phyloP scores from a whole-genome alignment of 1,140 invertebrate genomes.

The Musca domestica region DNA sequence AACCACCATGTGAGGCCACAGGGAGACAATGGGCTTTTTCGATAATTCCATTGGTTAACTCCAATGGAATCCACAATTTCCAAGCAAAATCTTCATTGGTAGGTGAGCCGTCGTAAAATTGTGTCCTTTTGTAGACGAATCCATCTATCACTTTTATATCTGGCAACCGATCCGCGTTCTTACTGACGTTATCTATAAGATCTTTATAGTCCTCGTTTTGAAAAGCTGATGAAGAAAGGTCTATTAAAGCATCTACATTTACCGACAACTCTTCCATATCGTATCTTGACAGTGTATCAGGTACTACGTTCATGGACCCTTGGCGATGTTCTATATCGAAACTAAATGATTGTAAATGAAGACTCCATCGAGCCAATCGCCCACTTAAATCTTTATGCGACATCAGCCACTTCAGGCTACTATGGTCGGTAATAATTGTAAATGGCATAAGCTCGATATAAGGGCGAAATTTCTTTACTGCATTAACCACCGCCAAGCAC shows the following conservation, averaged over 20 bases:
- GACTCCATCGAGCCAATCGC: no score
- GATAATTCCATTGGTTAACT: not conserved
- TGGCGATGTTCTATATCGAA: constrained; percentile 41
- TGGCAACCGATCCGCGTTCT: not conserved
- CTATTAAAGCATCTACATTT: not conserved
- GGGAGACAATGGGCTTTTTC: not conserved
- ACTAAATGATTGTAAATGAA: constrained; percentile 46
- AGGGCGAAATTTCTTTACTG: constrained; percentile 50
- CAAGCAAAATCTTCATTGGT: not conserved
- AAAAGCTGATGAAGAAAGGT: not conserved
- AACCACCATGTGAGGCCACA: not conserved
- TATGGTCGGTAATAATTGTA: no score
- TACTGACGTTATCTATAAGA: not conserved
- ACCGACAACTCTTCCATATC: not conserved
- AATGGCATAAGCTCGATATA: constrained; percentile 55
- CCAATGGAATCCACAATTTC: not conserved
- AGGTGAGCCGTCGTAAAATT: not conserved
- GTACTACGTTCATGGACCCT: not conserved
- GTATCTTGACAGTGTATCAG: no score
- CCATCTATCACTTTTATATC: not conserved
- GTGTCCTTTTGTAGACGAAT: not conserved
- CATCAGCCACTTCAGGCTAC: no score
- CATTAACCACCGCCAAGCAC: constrained; percentile 24
- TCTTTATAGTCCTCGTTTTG: not conserved
- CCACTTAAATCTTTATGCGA: no score